Conservation (phyloP, 2,888 invertebrate genomes). For the Agriotes lineatus region DNA sequence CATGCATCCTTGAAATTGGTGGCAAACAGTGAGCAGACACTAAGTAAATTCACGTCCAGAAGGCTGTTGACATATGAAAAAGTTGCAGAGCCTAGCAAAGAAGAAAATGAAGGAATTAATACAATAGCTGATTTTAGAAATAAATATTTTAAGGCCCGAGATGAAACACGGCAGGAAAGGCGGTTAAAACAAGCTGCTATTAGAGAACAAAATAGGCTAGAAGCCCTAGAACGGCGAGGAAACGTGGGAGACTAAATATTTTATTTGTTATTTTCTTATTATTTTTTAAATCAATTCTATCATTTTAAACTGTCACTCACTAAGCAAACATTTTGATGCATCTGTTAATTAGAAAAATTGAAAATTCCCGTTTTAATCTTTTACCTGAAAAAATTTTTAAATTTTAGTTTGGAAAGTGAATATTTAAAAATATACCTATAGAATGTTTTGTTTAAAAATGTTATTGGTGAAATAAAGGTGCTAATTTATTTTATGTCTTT, state of each 20-base stretch:
- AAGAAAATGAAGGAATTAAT: conserved; percentile 58
- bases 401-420: no score
- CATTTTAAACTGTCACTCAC: no score
- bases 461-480: no score
- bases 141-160: conserved; percentile 78
- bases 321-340: no score
- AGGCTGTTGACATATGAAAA: conserved; percentile 90
- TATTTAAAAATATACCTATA: no score
- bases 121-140: conserved; percentile 70
- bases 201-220: conserved; percentile 58
- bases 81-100: conserved; percentile 68
- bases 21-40: conserved; percentile 89
- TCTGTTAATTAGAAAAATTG: no score
- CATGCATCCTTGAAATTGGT: conserved; percentile 84
- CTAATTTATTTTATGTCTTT: no score
- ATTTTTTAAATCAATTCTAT: no score
- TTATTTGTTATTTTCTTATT: no score
- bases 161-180: conserved; percentile 75
- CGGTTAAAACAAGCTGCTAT: conserved; percentile 42
- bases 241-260: not conserved
- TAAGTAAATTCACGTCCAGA: conserved; percentile 85
- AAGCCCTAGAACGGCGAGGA: conserved; percentile 46
- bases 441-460: no score
- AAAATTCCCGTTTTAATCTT: no score
- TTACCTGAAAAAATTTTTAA: no score